phyloP scores from a whole-genome alignment of 1,140 invertebrate species.

The Linepithema humile region DNA sequence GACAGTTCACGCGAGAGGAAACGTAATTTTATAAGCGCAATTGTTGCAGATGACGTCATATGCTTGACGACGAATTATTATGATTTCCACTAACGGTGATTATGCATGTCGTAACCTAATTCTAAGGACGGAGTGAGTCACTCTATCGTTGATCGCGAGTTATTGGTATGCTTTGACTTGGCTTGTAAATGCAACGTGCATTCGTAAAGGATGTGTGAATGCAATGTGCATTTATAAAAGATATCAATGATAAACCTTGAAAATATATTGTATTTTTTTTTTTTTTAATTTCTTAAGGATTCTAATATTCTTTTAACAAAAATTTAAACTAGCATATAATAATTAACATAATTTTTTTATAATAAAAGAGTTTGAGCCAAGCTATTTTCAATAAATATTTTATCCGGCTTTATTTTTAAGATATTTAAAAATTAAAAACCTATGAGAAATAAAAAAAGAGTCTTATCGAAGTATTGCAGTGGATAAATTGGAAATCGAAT shows the following conservation, averaged over 20 bases:
- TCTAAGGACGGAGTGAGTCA: conserved; percentile 41
- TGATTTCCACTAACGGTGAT: not conserved
- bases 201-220: too few relatives aligned
- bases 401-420: not conserved
- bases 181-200: not conserved
- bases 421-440: not conserved
- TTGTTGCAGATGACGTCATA: conserved; percentile 30
- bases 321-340: not conserved
- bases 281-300: too few relatives aligned
- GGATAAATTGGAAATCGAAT: too few relatives aligned
- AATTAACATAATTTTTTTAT: not conserved
- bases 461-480: not conserved
- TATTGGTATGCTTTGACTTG: conserved; percentile 11
- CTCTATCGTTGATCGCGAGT: conserved; percentile 22
- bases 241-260: not conserved
- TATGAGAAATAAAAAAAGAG: not conserved
- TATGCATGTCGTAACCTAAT: conserved; percentile 37
- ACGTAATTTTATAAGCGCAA: conserved; percentile 13
- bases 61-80: conserved; percentile 27
- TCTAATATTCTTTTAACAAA: not conserved
- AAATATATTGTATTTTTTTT: too few relatives aligned
- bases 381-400: not conserved
- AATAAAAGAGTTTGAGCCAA: not conserved
- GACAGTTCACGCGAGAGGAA: not conserved
- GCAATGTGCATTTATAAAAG: not conserved